These are phyloP conservation scores for Leptarthrus brevirostris DNA, from an alignment of 2,888 invertebrate species.

Conservation along the genomic window DNA sequence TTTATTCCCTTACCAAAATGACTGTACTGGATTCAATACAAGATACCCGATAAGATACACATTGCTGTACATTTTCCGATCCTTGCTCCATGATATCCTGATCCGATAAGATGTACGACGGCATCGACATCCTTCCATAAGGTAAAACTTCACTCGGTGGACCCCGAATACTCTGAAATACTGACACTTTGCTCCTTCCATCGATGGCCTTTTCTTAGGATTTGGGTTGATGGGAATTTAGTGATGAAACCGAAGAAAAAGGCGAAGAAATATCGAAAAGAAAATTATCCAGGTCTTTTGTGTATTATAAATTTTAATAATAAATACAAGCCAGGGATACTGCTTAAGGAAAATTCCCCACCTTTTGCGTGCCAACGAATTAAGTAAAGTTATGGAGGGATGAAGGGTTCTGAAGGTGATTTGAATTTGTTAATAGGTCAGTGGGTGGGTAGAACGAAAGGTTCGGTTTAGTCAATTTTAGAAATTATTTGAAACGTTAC, in stretches of 20 bases:
- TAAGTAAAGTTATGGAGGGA: slow-evolving; percentile 13
- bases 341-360: background rate
- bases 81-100: slow-evolving; percentile 47
- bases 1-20: slow-evolving; percentile 35
- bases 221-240: slow-evolving; percentile 50
- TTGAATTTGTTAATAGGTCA: slow-evolving; percentile 18
- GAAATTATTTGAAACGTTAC: too few relatives aligned
- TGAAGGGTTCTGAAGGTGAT: background rate
- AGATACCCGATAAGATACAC: slow-evolving; percentile 33
- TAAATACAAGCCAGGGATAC: slow-evolving; percentile 40
- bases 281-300: slow-evolving; percentile 51
- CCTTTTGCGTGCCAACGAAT: background rate
- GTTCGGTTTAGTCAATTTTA: too few relatives aligned
- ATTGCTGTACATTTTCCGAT: slow-evolving; percentile 34
- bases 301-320: slow-evolving; percentile 54
- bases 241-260: slow-evolving; percentile 47
- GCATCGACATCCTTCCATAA: slow-evolving; percentile 29
- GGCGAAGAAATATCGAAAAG: slow-evolving; percentile 47
- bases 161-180: slow-evolving; percentile 32
- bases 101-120: slow-evolving; percentile 47
- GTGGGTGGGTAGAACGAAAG: background rate
- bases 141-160: slow-evolving; percentile 45
- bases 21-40: slow-evolving; percentile 35
- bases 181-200: slow-evolving; percentile 40
- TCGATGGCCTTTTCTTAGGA: slow-evolving; percentile 24